A percentile compares a stretch with the other conserved stretches of the same genome.
Evolutionary conservation across 2,888 invertebrate genomes (phyloP).

Genomic region (Junonia oenone): DNA sequence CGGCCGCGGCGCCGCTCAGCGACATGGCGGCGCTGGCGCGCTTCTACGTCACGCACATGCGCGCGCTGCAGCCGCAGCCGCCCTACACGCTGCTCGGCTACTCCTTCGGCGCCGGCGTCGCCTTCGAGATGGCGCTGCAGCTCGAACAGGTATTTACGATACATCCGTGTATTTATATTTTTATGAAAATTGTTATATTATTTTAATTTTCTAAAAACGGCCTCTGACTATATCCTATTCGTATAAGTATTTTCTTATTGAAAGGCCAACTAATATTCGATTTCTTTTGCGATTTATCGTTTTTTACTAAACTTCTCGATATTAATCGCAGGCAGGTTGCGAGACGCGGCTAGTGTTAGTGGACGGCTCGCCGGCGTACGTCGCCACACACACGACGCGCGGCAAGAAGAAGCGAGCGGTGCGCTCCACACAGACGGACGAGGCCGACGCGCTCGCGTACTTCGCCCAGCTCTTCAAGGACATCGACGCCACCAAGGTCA

Average conservation of each 20-base stretch:
- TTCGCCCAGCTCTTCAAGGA: constrained; percentile 90
- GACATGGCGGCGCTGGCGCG: constrained; percentile 86
- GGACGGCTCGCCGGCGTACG: constrained; percentile 93
- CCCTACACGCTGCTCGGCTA: constrained; percentile 96
- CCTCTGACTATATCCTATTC: no score
- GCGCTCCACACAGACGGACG: constrained; percentile 76
- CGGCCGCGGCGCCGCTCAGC: constrained; percentile 84
- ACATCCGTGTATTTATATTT: no score
- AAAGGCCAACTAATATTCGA: no score
- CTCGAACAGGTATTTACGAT: constrained; percentile 78
- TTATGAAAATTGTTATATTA: no score
- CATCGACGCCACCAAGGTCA: constrained; percentile 82
- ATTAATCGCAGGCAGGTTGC: constrained; percentile 57
- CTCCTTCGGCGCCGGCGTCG: constrained; percentile 96
- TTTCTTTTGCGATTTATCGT: neutral
- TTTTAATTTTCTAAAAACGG: no score
- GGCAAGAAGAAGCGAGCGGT: constrained; percentile 80
- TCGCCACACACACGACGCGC: constrained; percentile 86
- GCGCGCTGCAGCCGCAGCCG: constrained; percentile 86
- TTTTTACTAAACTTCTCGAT: neutral
- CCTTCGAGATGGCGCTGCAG: constrained; percentile 95
- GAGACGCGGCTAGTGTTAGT: constrained; percentile 85
- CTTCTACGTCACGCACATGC: constrained; percentile 86
- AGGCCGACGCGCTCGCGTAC: constrained; percentile 88
- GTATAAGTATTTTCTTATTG: no score